These are phyloP conservation scores for Cavia aperea DNA, from an alignment of 2,113 vertebrate species.

Conservation along the genomic window DNA sequence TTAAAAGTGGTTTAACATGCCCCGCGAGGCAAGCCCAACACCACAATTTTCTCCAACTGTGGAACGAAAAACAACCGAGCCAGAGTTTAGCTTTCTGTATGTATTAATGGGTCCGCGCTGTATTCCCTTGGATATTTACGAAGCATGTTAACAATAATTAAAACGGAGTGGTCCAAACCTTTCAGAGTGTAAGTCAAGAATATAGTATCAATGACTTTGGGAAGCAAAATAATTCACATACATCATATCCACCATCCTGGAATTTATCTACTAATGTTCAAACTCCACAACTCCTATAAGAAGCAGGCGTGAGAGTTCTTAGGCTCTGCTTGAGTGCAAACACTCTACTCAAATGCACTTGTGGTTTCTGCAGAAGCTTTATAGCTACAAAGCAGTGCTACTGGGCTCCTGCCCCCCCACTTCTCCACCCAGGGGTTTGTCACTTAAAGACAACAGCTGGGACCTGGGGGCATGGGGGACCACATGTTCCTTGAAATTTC, in stretches of 20 bases:
- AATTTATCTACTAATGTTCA: conserved; percentile 26
- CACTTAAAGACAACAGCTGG: background rate
- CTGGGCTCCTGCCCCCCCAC: background rate
- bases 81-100: conserved; percentile 58
- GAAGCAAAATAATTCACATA: conserved; percentile 45
- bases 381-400: background rate
- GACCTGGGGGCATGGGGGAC: background rate
- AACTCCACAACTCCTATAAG: background rate
- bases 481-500: background rate
- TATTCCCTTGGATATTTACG: conserved; percentile 47
- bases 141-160: conserved; percentile 64
- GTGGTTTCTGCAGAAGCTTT: background rate
- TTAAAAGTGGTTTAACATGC: conserved; percentile 63
- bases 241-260: conserved; percentile 23
- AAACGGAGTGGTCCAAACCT: conserved; percentile 64
- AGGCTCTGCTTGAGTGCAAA: background rate
- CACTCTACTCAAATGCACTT: background rate
- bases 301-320: background rate
- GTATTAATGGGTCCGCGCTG: conserved; percentile 43
- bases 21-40: conserved; percentile 54
- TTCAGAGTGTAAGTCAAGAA: conserved; percentile 55
- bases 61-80: conserved; percentile 58
- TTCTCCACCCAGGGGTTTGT: background rate
- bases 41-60: conserved; percentile 59
- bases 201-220: conserved; percentile 36